Base-by-base conservation (phyloP, 2,113 vertebrate species). In the Aegotheles bennettii region DNA sequence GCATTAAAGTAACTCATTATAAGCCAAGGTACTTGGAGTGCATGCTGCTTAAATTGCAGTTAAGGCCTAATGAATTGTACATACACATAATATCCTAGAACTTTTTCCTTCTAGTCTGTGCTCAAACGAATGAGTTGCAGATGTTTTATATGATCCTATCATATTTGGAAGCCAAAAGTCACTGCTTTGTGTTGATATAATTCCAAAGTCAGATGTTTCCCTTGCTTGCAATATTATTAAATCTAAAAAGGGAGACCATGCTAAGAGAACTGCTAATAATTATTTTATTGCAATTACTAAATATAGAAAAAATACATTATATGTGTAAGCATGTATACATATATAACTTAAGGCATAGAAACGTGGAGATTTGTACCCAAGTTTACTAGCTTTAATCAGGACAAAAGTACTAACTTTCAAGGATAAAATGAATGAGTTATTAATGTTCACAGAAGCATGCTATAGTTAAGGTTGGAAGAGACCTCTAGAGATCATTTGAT, bases 201-300 rank as follows among this genome's bases (percentile, higher is more conserved):
- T 91, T 95, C 83, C 70, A 79, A 93, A 94, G 70, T 94, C 94
- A 95, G 83, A 92, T 95, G 81, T 92, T 96, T 95, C 87, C 81
- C 80, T 89, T 89, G 36, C 67, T 84, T 69, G 53, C 33, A 82
- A 57, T 56, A 28, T 91, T 93, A 83, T 84, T 95, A 89, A 92
- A 93, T 87, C 59, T 83, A 73, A 92, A 84, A 76, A 86, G 17
- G 28, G 56, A 56, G 28, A 84, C 29, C 33, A 81, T 71, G 33
- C 35, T 59, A 87, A 85, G 51, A 73, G 64, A 88, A 92, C 31
- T 89, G 42, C 40, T 92, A 33, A 14, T 79, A 61, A 36, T 3
- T 45, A 65, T 61, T 74, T 70, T 59, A 70, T 50, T 63, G 60
- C 18, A 74, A 35, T 53, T 59, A n/a, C 29, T 61, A 65, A 77